phyloP scores from a whole-genome alignment of 2,888 invertebrate species.

The Netelia melanura region DNA sequence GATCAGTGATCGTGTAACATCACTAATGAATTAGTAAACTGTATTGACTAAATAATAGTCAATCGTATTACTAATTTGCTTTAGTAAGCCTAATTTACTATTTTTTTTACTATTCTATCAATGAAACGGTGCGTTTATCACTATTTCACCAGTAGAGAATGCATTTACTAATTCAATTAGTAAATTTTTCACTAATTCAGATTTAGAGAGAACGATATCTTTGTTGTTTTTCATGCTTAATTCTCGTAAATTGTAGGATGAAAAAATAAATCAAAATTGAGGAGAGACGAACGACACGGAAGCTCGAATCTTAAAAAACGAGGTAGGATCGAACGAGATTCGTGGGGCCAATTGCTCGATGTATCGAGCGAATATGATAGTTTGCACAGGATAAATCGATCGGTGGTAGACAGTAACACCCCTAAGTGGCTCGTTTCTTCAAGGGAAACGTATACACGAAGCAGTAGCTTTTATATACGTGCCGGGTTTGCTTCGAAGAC shows the following conservation, averaged over 20 bases:
- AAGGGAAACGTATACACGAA: constrained; percentile 2
- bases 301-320: not conserved
- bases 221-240: constrained; percentile 18
- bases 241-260: constrained; percentile 16
- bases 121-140: too few relatives aligned
- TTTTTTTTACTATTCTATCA: too few relatives aligned
- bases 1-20: too few relatives aligned
- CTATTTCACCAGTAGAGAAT: too few relatives aligned
- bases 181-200: too few relatives aligned
- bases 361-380: constrained; percentile 9
- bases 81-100: too few relatives aligned
- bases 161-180: too few relatives aligned
- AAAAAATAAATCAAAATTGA: not conserved
- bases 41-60: too few relatives aligned
- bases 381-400: constrained; percentile 33
- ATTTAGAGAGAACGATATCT: too few relatives aligned
- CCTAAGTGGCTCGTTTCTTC: constrained; percentile 56
- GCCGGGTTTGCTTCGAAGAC: constrained; percentile 47
- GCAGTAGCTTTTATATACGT: constrained; percentile 33
- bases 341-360: not conserved
- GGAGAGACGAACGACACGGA: not conserved
- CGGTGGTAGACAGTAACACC: constrained; percentile 11
- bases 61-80: too few relatives aligned
- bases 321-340: not conserved
- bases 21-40: too few relatives aligned